Evolutionary conservation across 2,888 invertebrate species (phyloP), one percentile per base, ranked within the genome.

Genomic region (Eubasilissa splendida): DNA sequence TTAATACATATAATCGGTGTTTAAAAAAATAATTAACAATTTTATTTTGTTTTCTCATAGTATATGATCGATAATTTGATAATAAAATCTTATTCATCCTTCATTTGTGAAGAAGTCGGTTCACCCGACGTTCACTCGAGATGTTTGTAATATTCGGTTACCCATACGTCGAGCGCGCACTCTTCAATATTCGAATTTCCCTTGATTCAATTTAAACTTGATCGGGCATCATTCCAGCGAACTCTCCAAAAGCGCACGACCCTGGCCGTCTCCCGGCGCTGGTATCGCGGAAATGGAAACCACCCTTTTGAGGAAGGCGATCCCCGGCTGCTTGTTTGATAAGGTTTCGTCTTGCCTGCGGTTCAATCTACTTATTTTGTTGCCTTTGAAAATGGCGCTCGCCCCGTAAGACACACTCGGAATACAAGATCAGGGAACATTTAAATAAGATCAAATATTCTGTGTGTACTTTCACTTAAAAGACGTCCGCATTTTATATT

Each of bases 121-220:
- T 66, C 76, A 76, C 59, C 54, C 59, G 33, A 59, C n/a, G 42
- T 66, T 66, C 76, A 76, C 59, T 66, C 59, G 33, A 59, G 56
- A 63, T 53, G 53, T 11, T 9, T 59, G 33, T 66, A 42, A 42
- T 68, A 60, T 75, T 75, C 60, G 59, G 60, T 75, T 75, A 50
- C 75, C 52, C 70, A n/a, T 66, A 66, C 66, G 42, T 12, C 66
- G 60, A 11, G 60, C 66, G 66, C n/a, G 10, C 3, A 31, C 50
- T 42, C 22, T 63, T 3, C 63, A 10, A 22, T 63, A 63, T 4
- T 73, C 31, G 9, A 58, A 10, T 73, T 52, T 10, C 75, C 14
- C 52, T 42, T 60, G 75, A 75, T 75, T 75, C 75, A 75, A 75
- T 75, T 75, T 75, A 7, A 22, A 70, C 70, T 66, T 42, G 33